A percentile compares a stretch with the other conserved stretches of the same genome.
These are phyloP conservation scores for Catagonus wagneri DNA, from an alignment of 2,113 vertebrate genomes.

Conservation along the genomic window DNA sequence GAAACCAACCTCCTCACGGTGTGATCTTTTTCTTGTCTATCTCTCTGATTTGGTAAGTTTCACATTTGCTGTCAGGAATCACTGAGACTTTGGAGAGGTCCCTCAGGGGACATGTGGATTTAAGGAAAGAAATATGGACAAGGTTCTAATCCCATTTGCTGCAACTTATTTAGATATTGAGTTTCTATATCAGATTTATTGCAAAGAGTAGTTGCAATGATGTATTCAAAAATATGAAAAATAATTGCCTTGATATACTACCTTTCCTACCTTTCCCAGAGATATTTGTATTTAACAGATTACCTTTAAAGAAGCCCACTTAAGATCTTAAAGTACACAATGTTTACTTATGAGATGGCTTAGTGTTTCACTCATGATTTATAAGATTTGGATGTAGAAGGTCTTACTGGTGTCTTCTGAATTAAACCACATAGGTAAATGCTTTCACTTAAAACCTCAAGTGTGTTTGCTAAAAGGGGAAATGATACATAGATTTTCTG, in stretches of 20 bases:
- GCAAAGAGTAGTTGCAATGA: neutral
- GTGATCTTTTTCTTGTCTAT: neutral
- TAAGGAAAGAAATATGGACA: neutral
- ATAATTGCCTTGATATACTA: neutral
- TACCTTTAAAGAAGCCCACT: neutral
- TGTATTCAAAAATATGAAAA: neutral
- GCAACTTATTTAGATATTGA: neutral
- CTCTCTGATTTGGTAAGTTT: neutral
- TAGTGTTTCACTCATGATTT: neutral
- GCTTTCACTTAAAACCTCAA: neutral
- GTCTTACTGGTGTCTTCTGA: neutral
- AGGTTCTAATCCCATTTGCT: neutral
- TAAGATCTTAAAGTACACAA: neutral
- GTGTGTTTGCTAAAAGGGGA: neutral
- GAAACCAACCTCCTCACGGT: neutral
- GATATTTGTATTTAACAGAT: slow-evolving; percentile 50
- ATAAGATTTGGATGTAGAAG: neutral
- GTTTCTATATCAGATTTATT: neutral
- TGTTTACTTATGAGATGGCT: neutral
- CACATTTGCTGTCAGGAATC: neutral
- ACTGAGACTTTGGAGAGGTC: neutral
- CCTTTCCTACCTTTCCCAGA: neutral
- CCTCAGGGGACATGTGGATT: neutral
- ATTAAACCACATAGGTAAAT: neutral
- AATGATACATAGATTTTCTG: neutral